phyloP scores from a whole-genome alignment of 1,140 invertebrate species.

The Heliconius hermathena region DNA sequence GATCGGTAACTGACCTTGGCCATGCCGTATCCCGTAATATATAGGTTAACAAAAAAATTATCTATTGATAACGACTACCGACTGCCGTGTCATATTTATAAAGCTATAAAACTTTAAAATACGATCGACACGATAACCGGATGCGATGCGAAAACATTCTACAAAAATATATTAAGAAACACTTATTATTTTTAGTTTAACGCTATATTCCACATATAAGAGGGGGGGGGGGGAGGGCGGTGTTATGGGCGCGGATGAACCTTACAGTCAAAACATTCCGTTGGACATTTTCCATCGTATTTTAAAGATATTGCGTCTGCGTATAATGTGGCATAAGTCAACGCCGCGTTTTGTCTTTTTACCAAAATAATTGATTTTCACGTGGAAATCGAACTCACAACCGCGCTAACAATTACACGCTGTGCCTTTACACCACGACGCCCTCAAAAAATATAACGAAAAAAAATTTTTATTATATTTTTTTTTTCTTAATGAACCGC shows the following conservation, averaged over 20 bases:
- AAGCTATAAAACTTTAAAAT: neutral
- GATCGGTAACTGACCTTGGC: conserved; percentile 35
- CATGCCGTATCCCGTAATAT: conserved; percentile 10
- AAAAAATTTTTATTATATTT: neutral
- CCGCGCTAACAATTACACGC: neutral
- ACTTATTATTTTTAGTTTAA: too few relatives aligned
- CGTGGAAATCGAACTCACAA: neutral
- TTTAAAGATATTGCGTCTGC: too few relatives aligned
- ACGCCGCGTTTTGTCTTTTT: too few relatives aligned
- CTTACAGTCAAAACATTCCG: too few relatives aligned
- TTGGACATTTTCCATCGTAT: too few relatives aligned
- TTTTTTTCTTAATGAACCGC: neutral
- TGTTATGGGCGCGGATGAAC: too few relatives aligned
- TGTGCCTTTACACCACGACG: too few relatives aligned
- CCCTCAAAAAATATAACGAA: too few relatives aligned
- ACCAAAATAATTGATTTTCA: too few relatives aligned
- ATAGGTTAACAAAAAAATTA: conserved; percentile 6
- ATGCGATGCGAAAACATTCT: neutral
- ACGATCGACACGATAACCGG: neutral
- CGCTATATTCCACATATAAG: too few relatives aligned
- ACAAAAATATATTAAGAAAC: neutral
- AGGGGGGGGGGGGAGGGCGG: too few relatives aligned
- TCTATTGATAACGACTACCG: neutral
- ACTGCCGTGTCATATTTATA: neutral
- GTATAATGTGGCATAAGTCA: too few relatives aligned